Base-by-base conservation (phyloP, 2,797 vertebrate genomes). In the Moxostoma hubbsi region DNA sequence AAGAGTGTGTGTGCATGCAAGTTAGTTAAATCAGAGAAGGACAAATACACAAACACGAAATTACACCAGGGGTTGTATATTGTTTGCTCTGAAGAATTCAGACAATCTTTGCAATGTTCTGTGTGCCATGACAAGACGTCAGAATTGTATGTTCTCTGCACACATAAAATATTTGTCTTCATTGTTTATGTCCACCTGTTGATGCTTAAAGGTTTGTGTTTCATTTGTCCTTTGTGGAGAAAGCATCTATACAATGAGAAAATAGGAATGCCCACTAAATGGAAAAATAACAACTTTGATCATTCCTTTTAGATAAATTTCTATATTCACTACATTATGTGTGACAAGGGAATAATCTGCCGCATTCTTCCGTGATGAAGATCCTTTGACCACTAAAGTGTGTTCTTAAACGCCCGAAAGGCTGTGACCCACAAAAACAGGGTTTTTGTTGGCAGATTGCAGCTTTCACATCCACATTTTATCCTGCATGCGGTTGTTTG, bases 361-460 rank as follows among this genome's bases (percentile, higher is more conserved):
- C 88, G 79, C 90, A 91, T 92, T 90, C 85, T 87, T 86, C 84
- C 75, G 80, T 82, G 64, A 65, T 83, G 65, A 83, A 24, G 13
- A 54, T 71, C 86, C 84, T 89, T 89, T 87, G 86, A 83, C 86
- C 82, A 82, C 69, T 73, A 84, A 78, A 85, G 81, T 84, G 85
- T 81, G 84, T 86, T 86, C 77, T 54, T 81, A 87, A 73, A 91
- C 79, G 85, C 86, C 36, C 87, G 86, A 90, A 92, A 92, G 90
- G 87, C 90, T 92, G 93, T 93, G 93, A 94, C 93, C 92, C 72
- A 83, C 86, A 82, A 82, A 92, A 94, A 93, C 86, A 86, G 86
- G 84, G 86, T 90, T 93, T 92, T 92, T 92, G 89, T 91, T 90
- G 91, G 91, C 90, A 92, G 92, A 94, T 93, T 93, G 90, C 87